Percentiles rank a stretch among this genome's conserved stretches.
phyloP scores from a whole-genome alignment of 1,140 invertebrate genomes.

The Leptopilina clavipes region DNA sequence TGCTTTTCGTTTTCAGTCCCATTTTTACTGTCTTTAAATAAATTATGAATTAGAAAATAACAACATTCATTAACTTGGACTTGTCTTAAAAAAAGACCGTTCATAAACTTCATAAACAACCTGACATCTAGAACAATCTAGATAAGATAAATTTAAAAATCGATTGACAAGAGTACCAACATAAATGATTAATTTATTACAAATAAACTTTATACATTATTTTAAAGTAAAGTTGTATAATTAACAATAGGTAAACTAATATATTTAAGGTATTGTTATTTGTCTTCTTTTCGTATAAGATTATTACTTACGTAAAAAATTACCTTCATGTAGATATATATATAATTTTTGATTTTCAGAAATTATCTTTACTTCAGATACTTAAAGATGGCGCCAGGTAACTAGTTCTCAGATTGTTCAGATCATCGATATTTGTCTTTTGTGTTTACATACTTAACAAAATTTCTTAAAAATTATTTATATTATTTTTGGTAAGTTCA shows the following conservation, averaged over 20 bases:
- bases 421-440: not conserved
- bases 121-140: no score
- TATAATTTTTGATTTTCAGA: no score
- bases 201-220: not conserved
- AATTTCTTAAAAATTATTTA: not conserved
- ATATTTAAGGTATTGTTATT: no score
- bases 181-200: not conserved
- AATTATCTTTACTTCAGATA: no score
- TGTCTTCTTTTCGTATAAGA: no score
- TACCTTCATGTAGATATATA: no score
- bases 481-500: conserved; percentile 5
- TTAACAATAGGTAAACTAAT: no score
- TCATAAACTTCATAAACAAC: no score
- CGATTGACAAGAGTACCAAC: not conserved
- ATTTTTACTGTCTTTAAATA: conserved; percentile 45
- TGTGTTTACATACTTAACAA: not conserved
- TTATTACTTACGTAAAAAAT: no score
- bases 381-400: no score
- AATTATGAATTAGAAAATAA: not conserved
- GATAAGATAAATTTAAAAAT: not conserved
- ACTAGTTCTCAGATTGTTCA: no score
- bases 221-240: not conserved
- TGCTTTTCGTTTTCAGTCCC: conserved; percentile 61
- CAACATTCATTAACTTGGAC: not conserved
- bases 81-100: not conserved